Percentiles rank a stretch among this genome's conserved stretches.
Conservation (phyloP, 2,888 invertebrate genomes). For the Stenodera caucasica region DNA sequence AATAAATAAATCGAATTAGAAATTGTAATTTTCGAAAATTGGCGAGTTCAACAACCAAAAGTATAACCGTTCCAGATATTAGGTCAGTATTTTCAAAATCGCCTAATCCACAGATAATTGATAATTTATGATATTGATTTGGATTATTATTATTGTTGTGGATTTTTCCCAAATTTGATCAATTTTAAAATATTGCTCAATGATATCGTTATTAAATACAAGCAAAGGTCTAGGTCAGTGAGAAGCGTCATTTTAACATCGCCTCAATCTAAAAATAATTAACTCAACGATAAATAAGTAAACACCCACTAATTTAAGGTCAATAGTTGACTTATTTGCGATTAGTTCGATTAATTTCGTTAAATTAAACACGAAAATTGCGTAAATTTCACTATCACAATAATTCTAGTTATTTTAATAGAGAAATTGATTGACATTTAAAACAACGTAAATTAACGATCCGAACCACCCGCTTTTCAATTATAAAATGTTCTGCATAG, state of each 20-base stretch:
- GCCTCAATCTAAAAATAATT: slow-evolving; percentile 21
- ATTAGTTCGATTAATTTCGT: background rate
- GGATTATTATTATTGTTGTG: background rate
- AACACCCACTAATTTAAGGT: slow-evolving; percentile 31
- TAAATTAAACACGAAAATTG: too few relatives aligned
- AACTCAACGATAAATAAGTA: slow-evolving; percentile 17
- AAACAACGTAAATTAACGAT: slow-evolving; percentile 39
- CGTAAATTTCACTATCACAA: too few relatives aligned
- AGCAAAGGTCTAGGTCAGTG: slow-evolving; percentile 26
- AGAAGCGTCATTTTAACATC: slow-evolving; percentile 27
- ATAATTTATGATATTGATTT: background rate
- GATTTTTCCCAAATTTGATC: background rate
- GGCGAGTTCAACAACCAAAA: slow-evolving; percentile 3
- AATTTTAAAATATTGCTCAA: slow-evolving; percentile 4
- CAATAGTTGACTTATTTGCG: slow-evolving; percentile 20
- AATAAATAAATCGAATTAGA: slow-evolving; percentile 16
- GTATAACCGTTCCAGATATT: background rate
- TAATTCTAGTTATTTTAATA: slow-evolving; percentile 42
- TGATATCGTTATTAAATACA: slow-evolving; percentile 17
- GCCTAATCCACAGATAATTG: too few relatives aligned
- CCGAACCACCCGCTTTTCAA: slow-evolving; percentile 45
- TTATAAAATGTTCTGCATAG: slow-evolving; percentile 44
- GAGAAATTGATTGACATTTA: slow-evolving; percentile 39
- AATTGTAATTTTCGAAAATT: slow-evolving; percentile 13
- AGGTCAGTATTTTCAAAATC: too few relatives aligned